Evolutionary conservation across 2,888 invertebrate species (phyloP).

Genomic region (Sericinus montela): DNA sequence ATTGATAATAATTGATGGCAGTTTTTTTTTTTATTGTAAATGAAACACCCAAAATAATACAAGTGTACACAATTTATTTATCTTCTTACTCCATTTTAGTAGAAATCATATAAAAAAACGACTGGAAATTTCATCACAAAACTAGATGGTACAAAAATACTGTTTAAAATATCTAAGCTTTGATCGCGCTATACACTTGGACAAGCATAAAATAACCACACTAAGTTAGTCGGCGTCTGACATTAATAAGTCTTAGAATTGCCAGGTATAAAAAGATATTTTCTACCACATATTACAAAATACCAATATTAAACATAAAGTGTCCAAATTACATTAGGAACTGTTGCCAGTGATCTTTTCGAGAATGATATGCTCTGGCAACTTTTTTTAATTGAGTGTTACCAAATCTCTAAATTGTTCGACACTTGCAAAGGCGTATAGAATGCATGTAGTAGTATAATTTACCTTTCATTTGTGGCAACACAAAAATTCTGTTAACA

Average conservation of each 20-base stretch:
- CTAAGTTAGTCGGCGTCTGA: slow-evolving; percentile 29
- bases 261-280: slow-evolving; percentile 10
- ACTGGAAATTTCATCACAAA: slow-evolving; percentile 53
- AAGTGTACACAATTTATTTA: slow-evolving; percentile 75
- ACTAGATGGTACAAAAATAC: slow-evolving; percentile 73
- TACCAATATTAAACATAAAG: neutral
- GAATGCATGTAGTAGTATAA: too few relatives aligned
- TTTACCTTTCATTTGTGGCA: too few relatives aligned
- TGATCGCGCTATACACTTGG: slow-evolving; percentile 16
- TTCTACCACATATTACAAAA: neutral
- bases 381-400: too few relatives aligned
- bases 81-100: slow-evolving; percentile 60
- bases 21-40: neutral
- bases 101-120: slow-evolving; percentile 59
- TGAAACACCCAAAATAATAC: slow-evolving; percentile 24
- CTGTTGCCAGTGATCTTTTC: neutral
- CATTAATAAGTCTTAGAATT: slow-evolving; percentile 20
- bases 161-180: slow-evolving; percentile 42
- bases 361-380: too few relatives aligned
- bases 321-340: slow-evolving; percentile 15
- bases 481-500: too few relatives aligned
- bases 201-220: slow-evolving; percentile 18
- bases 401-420: too few relatives aligned
- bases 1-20: too few relatives aligned
- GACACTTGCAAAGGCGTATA: too few relatives aligned